These are phyloP conservation scores for Pherbina coryleti DNA, from an alignment of 2,888 invertebrate species.

Conservation along the genomic window DNA sequence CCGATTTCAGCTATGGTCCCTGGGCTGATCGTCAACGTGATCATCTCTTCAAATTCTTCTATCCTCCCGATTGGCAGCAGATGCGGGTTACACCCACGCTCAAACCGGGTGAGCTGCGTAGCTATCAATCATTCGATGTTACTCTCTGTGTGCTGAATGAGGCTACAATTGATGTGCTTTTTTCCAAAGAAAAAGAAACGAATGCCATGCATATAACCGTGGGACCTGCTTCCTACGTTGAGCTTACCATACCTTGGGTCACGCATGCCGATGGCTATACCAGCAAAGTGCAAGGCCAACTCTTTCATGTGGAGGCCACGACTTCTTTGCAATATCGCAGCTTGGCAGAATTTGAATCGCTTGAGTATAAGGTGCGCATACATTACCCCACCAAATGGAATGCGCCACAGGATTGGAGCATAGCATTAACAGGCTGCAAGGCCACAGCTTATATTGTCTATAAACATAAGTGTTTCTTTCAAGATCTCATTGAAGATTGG, in stretches of 20 bases:
- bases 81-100: constrained; percentile 85
- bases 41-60: constrained; percentile 95
- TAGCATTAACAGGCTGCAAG: constrained; percentile 93
- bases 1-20: constrained; percentile 96
- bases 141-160: constrained; percentile 91
- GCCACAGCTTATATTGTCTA: constrained; percentile 93
- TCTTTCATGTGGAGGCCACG: constrained; percentile 94
- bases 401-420: constrained; percentile 94
- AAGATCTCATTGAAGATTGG: constrained; percentile 98
- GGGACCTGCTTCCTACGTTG: constrained; percentile 94
- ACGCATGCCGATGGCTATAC: constrained; percentile 88
- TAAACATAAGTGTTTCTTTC: constrained; percentile 95
- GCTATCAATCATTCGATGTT: constrained; percentile 93
- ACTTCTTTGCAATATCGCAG: constrained; percentile 95
- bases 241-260: constrained; percentile 96
- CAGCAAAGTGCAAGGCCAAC: constrained; percentile 91
- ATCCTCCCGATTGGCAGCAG: constrained; percentile 87
- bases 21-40: constrained; percentile 99
- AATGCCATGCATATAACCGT: constrained; percentile 97
- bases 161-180: constrained; percentile 95
- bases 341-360: constrained; percentile 92
- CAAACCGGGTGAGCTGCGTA: constrained; percentile 87
- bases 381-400: constrained; percentile 97
- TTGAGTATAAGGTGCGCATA: constrained; percentile 85
- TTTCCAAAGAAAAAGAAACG: constrained; percentile 92